Evolutionary conservation across 2,888 invertebrate species (phyloP), one percentile per base, ranked within the genome.

Genomic region (Ormyrus thymus): DNA sequence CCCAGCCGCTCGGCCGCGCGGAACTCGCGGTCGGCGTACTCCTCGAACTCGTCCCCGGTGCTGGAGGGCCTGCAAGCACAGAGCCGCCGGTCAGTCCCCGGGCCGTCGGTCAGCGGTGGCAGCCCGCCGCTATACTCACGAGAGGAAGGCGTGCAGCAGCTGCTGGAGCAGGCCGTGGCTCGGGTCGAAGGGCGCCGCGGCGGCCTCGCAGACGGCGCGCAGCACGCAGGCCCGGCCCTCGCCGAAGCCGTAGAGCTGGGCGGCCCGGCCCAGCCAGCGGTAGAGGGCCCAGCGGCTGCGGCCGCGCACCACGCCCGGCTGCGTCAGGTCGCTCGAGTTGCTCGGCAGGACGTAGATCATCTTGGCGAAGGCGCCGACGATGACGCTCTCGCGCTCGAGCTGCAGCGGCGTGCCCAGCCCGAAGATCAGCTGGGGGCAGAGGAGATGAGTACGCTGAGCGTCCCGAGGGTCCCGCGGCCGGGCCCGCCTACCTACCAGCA

Each of bases 151-250:
- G 90, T 96, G 94, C 80, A 95, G 91, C 84, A 96, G 91, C 90
- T 95, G 94, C 45, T 94, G 95, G 72, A 95, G 92, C 82, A 96
- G 91, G 4, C 95, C 95, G 0, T 94, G 94, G 84, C 93, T 92
- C 85, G 92, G 92, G 84, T 92, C 93, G 86, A 95, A 93, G 68
- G 95, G 93, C 70, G 92, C 91, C 81, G 93, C 92, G 0, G 96
- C 94, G 6, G 94, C 93, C 87, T 96, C 95, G 87, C 96, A 96
- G 87, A 96, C 95, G 83, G 94, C 93, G 84, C 94, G 92, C 79
- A 96, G 90, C 84, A 96, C 86, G 89, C 96, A 96, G 13, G 93
- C 92, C 79, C 94, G 92, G 7, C 90, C 88, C n/a, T 80, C 85
- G 4, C 86, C 87, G 55, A 88, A 85, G 58, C 87, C 89, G 73